Evolutionary conservation across 2,888 invertebrate species (phyloP), one percentile per base, ranked within the genome.

Genomic region (Diachrysia chrysitis): DNA sequence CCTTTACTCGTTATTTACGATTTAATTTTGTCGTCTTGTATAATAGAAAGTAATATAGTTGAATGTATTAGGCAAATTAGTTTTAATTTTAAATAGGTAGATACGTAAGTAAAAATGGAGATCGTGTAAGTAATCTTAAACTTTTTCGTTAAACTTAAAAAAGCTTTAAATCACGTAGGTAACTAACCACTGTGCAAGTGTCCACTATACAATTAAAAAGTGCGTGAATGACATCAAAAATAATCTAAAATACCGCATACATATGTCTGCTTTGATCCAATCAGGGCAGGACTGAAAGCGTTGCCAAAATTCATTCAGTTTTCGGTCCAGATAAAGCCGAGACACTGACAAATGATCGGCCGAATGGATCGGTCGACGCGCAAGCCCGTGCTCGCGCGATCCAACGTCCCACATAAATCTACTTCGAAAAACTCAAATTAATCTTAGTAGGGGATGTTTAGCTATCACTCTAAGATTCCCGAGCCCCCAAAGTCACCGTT

Each of bases 401-500:
- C 82, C 84, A 88, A 84, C 88, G 86, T 87, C 83, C 81, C 84
- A 84, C 85, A 91, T 92, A 90, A 90, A 92, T 92, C 91, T 87
- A 86, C 89, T 90, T 90, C 87, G 88, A 89, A 91, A 90, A 92
- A 91, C 88, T 90, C 88, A 88, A 90, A 92, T 91, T 91, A 91
- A 92, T 92, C 92, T 92, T 89, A 78, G 84, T 83, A 81, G 83
- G 81, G 83, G 77, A 77, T 81, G 79, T 81, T 80, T 79, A 70
- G 87, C 83, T 86, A 86, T 87, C 84, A 84, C 70, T 77, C 76
- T 75, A 70, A 73, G 72, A 79, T 79, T 76, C 57, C 59, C 56
- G 64, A 73, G 48, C 63, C 68, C 59, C 60, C 56, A 56, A 73
- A 75, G 62, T 79, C 64, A 69, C 60, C 64, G 59, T 61, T 77